Percentiles rank a stretch among this genome's conserved stretches.
Conservation (phyloP, 2,888 invertebrate genomes). For the Plusia festucae region DNA sequence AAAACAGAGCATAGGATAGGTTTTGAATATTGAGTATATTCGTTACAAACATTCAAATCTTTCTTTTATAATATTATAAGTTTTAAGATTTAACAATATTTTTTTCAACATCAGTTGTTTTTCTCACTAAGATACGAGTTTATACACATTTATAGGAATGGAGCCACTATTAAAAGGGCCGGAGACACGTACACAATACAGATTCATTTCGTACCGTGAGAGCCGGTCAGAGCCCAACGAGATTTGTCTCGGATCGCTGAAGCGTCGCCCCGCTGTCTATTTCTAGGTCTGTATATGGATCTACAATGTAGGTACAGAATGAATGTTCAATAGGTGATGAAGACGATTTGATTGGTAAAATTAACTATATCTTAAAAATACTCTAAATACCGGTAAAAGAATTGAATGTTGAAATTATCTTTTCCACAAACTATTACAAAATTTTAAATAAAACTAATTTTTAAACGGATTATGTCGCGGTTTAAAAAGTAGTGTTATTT, state of each 20-base stretch:
- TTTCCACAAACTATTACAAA: too few species aligned
- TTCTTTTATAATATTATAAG: too few species aligned
- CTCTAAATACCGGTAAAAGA: too few species aligned
- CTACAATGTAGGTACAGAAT: background rate
- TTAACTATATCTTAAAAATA: too few species aligned
- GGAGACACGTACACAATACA: conserved; percentile 5
- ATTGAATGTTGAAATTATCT: too few species aligned
- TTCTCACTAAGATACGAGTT: background rate
- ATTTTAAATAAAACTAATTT: too few species aligned
- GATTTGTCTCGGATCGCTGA: conserved; percentile 13
- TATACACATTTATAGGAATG: background rate
- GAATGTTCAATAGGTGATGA: background rate
- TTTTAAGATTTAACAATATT: too few species aligned
- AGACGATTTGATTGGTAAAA: background rate
- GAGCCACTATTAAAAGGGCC: background rate
- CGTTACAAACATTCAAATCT: too few species aligned
- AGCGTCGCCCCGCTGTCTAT: background rate
- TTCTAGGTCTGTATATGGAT: conserved; percentile 2
- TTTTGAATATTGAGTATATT: too few species aligned
- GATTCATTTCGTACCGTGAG: conserved; percentile 7
- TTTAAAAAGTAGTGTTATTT: too few species aligned
- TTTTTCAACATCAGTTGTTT: background rate
- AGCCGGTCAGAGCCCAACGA: conserved; percentile 5
- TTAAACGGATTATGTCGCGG: too few species aligned
- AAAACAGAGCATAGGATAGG: too few species aligned